A percentile compares a stretch with the other conserved stretches of the same genome.
Conservation (phyloP, 2,797 vertebrate genomes). For the Carapus acus region DNA sequence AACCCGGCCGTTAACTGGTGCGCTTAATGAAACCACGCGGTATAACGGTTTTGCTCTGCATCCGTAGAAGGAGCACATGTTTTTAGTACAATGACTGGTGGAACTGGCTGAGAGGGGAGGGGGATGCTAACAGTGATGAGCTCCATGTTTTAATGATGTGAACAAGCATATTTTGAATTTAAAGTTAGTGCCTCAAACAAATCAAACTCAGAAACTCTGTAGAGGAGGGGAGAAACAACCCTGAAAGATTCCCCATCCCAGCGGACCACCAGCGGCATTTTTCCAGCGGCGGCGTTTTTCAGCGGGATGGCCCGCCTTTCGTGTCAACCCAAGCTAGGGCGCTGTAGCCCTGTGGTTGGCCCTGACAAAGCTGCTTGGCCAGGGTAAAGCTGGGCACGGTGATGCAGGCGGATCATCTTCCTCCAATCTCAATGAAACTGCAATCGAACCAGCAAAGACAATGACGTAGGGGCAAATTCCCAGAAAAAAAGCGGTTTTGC, state of each 20-base stretch:
- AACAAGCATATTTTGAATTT: too few relatives aligned
- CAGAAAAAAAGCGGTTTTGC: not conserved
- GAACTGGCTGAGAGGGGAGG: too few relatives aligned
- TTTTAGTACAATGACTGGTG: slow-evolving; percentile 21
- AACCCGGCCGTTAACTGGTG: too few relatives aligned
- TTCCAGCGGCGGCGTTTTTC: too few relatives aligned
- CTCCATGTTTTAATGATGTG: slow-evolving; percentile 1
- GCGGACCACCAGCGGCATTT: too few relatives aligned
- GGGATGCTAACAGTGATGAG: slow-evolving; percentile 22
- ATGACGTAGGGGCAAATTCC: not conserved
- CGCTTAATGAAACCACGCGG: not conserved
- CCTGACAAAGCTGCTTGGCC: slow-evolving; percentile 11
- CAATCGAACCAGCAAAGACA: not conserved
- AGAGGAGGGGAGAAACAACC: too few relatives aligned
- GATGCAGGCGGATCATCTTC: slow-evolving; percentile 23
- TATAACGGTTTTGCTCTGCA: not conserved
- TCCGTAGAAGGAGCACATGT: not conserved
- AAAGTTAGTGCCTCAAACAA: too few relatives aligned
- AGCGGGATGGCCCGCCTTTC: too few relatives aligned
- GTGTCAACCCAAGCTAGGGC: too few relatives aligned
- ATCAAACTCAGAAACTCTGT: too few relatives aligned
- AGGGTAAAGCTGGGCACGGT: not conserved
- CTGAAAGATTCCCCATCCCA: too few relatives aligned
- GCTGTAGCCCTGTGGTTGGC: slow-evolving; percentile 3
- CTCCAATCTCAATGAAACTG: slow-evolving; percentile 1